These are phyloP conservation scores for Drosophila prolongata DNA, from an alignment of 2,888 invertebrate species.

Conservation along the genomic window DNA sequence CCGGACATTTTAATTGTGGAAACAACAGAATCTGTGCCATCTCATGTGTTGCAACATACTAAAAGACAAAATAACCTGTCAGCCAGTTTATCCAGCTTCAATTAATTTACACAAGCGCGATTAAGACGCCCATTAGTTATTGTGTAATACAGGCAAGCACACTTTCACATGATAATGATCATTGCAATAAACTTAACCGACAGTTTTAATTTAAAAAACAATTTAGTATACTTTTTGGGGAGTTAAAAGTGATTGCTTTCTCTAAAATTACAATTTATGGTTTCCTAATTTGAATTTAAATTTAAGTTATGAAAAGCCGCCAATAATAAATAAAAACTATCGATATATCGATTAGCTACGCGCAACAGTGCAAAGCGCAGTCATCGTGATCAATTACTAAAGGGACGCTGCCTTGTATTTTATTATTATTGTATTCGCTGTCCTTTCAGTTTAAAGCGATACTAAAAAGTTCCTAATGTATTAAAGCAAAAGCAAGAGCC, in stretches of 20 bases:
- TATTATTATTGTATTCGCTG: no score
- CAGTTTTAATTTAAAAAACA: slow-evolving; percentile 13
- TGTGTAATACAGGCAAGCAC: slow-evolving; percentile 15
- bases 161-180: slow-evolving; percentile 33
- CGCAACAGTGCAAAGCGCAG: neutral
- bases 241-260: no score
- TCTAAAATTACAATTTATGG: no score
- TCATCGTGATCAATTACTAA: neutral
- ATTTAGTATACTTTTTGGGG: neutral
- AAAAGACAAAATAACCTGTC: slow-evolving; percentile 15
- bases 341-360: neutral
- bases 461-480: no score
- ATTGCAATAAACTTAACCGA: slow-evolving; percentile 42
- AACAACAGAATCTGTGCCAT: slow-evolving; percentile 1
- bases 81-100: slow-evolving; percentile 7
- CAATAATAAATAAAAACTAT: neutral
- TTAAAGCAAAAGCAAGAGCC: no score
- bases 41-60: slow-evolving; percentile 2
- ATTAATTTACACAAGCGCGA: slow-evolving; percentile 12
- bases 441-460: no score
- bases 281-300: no score
- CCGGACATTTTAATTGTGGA: slow-evolving; percentile 17
- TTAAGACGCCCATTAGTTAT: slow-evolving; percentile 8
- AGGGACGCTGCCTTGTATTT: no score
- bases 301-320: neutral